A percentile compares a stretch with the other conserved stretches of the same genome.
Conservation (phyloP, 2,113 vertebrate species). For the Agelaius phoeniceus region DNA sequence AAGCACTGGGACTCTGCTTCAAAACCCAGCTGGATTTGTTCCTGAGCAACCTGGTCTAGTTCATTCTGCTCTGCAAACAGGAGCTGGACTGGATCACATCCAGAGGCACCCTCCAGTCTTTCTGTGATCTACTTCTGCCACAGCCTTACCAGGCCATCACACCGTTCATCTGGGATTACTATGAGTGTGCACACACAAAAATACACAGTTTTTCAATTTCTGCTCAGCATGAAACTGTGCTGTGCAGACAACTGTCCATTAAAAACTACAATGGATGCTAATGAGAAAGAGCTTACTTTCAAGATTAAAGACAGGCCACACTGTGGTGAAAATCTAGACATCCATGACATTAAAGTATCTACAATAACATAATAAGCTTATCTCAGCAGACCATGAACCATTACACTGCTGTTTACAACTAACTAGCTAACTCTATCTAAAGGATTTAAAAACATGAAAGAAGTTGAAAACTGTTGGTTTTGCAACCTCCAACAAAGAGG, state of each 20-base stretch:
- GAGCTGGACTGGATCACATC: not conserved
- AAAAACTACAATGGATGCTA: not conserved
- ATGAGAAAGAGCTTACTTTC: not conserved
- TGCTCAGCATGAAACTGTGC: not conserved
- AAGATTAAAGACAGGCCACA: not conserved
- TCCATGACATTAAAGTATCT: not conserved
- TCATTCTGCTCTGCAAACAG: not conserved
- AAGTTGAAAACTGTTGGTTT: not conserved
- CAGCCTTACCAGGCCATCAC: not conserved
- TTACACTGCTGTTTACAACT: not conserved
- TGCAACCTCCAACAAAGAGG: not conserved
- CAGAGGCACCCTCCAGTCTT: not conserved
- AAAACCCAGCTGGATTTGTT: not conserved
- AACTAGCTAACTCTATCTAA: not conserved
- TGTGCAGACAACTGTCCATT: not conserved
- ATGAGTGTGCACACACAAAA: fast-evolving
- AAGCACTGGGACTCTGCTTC: not conserved
- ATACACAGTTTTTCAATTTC: not conserved
- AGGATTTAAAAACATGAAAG: not conserved
- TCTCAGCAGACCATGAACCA: not conserved
- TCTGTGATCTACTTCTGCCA: not conserved
- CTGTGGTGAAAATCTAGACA: not conserved
- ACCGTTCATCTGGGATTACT: not conserved
- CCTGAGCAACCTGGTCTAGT: not conserved
- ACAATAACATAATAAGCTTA: not conserved